Evolutionary conservation across 1,140 invertebrate genomes (phyloP).

Genomic region (Colletes gigas): DNA sequence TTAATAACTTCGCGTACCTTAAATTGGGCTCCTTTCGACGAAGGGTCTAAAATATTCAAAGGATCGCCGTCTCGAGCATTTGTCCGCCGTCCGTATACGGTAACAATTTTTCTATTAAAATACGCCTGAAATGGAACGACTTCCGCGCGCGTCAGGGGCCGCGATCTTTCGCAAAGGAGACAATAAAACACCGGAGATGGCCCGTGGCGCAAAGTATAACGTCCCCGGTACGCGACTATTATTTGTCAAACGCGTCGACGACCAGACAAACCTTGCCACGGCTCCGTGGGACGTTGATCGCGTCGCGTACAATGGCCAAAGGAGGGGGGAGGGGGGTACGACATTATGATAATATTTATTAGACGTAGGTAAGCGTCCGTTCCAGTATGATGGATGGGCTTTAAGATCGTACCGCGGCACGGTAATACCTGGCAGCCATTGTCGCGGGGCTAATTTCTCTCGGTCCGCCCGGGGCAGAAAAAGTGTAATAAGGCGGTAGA

Average conservation of each 20-base stretch:
- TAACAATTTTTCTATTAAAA: too few species aligned
- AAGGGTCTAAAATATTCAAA: too few species aligned
- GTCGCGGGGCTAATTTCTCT: slow-evolving; percentile 62
- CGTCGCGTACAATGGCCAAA: slow-evolving; percentile 54
- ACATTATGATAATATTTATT: slow-evolving; percentile 72
- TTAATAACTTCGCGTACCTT: too few species aligned
- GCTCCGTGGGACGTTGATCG: slow-evolving; percentile 54
- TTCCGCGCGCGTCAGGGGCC: too few species aligned
- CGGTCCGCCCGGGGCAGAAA: background rate
- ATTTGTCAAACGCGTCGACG: slow-evolving; percentile 61
- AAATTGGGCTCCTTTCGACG: too few species aligned
- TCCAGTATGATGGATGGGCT: slow-evolving; percentile 63
- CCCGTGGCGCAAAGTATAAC: background rate
- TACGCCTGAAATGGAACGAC: too few species aligned
- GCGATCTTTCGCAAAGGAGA: background rate
- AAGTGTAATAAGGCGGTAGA: slow-evolving; percentile 47
- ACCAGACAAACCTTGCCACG: slow-evolving; percentile 28
- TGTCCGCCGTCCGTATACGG: too few species aligned
- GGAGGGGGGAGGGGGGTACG: slow-evolving; percentile 13
- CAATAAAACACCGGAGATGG: background rate
- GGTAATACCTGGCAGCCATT: slow-evolving; percentile 61
- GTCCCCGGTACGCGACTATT: slow-evolving; percentile 32
- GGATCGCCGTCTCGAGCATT: too few species aligned
- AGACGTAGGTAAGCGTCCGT: slow-evolving; percentile 51
- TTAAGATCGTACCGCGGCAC: slow-evolving; percentile 42